These are phyloP conservation scores for Scaeva pyrastri DNA, from an alignment of 2,888 invertebrate genomes.

Conservation along the genomic window DNA sequence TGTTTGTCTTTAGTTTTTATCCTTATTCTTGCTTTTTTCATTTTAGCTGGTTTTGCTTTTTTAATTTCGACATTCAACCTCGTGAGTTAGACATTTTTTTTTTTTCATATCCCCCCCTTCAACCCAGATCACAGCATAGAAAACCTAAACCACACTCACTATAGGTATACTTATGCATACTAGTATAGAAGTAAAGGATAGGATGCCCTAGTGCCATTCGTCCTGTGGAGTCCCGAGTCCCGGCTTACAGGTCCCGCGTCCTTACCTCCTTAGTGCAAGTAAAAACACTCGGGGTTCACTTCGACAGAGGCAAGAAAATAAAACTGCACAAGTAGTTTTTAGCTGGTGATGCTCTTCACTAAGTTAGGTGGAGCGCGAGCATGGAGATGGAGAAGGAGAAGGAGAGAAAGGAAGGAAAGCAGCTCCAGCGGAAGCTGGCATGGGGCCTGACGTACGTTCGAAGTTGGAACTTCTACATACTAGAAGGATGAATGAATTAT, in stretches of 20 bases:
- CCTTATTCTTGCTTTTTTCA: background rate
- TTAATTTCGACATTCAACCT: constrained; percentile 51
- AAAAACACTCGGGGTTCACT: constrained; percentile 53
- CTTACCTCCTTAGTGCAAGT: constrained; percentile 34
- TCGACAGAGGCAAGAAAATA: constrained; percentile 19
- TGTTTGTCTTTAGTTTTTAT: constrained; percentile 45
- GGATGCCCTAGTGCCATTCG: constrained; percentile 37
- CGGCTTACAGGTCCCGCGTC: constrained; percentile 18
- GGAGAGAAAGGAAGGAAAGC: no score
- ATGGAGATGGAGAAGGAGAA: no score
- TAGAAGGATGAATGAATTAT: constrained; percentile 74
- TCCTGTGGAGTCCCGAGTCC: constrained; percentile 24
- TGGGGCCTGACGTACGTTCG: constrained; percentile 27
- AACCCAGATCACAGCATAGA: background rate
- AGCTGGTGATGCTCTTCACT: constrained; percentile 49
- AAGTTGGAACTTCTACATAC: no score
- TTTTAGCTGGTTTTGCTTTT: constrained; percentile 23
- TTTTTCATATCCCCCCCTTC: background rate
- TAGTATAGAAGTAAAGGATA: background rate
- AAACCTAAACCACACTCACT: constrained; percentile 5
- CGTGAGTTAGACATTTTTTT: constrained; percentile 49
- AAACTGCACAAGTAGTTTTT: constrained; percentile 66
- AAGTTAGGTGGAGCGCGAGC: background rate
- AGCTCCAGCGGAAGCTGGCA: background rate
- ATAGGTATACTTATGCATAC: background rate